Evolutionary conservation across 2,888 invertebrate genomes (phyloP).

Genomic region (Drosophila pseudotakahashii): DNA sequence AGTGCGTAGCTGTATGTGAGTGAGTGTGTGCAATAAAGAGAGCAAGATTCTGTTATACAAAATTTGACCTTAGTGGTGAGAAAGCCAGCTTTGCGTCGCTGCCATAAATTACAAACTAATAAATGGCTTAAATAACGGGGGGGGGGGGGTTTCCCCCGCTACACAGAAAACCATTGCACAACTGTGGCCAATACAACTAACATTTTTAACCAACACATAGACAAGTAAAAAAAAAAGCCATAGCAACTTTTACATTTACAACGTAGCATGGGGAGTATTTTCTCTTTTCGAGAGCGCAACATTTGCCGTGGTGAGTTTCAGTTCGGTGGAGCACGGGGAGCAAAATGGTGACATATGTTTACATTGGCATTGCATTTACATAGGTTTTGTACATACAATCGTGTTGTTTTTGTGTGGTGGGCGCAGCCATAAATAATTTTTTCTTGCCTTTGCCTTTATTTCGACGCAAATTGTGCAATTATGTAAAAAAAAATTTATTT

Average conservation of each 20-base stretch:
- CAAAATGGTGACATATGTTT: slow-evolving; percentile 28
- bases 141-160: slow-evolving; percentile 6
- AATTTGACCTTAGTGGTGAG: slow-evolving; percentile 52
- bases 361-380: slow-evolving; percentile 27
- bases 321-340: neutral
- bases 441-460: slow-evolving; percentile 35
- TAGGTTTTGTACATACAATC: slow-evolving; percentile 10
- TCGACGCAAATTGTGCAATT: slow-evolving; percentile 15
- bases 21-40: slow-evolving; percentile 7
- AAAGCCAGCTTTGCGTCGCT: slow-evolving; percentile 16
- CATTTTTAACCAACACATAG: slow-evolving; percentile 22
- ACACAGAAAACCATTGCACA: slow-evolving; percentile 35
- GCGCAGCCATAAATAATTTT: slow-evolving; percentile 50
- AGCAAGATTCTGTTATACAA: slow-evolving; percentile 43
- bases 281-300: slow-evolving; percentile 21
- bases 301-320: slow-evolving; percentile 30
- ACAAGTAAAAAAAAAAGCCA: slow-evolving; percentile 21
- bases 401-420: slow-evolving; percentile 14
- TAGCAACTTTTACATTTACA: slow-evolving; percentile 49
- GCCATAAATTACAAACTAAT: slow-evolving; percentile 33
- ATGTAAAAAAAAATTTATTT: slow-evolving; percentile 18
- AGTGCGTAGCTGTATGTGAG: slow-evolving; percentile 11
- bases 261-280: slow-evolving; percentile 49
- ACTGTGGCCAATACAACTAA: slow-evolving; percentile 13
- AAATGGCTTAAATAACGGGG: slow-evolving; percentile 18